Evolutionary conservation across 2,113 vertebrate genomes (phyloP).

Genomic region (Larimichthys polyactis): DNA sequence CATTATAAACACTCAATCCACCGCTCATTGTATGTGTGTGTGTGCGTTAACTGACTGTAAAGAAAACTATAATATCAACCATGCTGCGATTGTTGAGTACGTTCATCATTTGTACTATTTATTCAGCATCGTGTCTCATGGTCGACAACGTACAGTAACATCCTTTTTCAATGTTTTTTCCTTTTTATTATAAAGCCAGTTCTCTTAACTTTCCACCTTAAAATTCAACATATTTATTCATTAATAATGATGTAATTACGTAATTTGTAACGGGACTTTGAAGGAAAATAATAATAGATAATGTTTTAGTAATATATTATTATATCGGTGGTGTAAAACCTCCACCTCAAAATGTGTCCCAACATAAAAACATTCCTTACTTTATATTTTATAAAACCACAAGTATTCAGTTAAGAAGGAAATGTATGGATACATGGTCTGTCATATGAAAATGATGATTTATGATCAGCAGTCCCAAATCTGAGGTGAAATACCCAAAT

Average conservation of each 20-base stretch:
- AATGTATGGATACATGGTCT: too few relatives aligned
- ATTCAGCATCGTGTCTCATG: background rate
- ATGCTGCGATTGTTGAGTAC: background rate
- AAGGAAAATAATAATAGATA: background rate
- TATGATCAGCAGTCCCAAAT: too few relatives aligned
- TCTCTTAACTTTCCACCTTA: background rate
- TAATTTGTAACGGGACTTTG: background rate
- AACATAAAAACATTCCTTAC: background rate
- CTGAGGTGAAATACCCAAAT: background rate
- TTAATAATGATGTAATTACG: background rate
- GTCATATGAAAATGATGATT: too few relatives aligned
- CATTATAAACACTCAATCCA: slow-evolving; percentile 36
- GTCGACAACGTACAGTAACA: background rate
- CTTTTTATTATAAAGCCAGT: background rate
- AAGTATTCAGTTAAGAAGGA: too few relatives aligned
- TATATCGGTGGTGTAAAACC: background rate
- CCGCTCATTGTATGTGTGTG: slow-evolving; percentile 4
- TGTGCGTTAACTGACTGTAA: background rate
- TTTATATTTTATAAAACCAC: background rate
- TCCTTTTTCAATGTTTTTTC: background rate
- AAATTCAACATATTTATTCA: background rate
- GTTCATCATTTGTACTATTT: too few relatives aligned
- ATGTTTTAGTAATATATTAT: background rate
- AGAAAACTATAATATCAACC: background rate
- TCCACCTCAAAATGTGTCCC: too few relatives aligned